Conservation (phyloP, 1,140 invertebrate genomes). For the Philopotamus ludificatus region DNA sequence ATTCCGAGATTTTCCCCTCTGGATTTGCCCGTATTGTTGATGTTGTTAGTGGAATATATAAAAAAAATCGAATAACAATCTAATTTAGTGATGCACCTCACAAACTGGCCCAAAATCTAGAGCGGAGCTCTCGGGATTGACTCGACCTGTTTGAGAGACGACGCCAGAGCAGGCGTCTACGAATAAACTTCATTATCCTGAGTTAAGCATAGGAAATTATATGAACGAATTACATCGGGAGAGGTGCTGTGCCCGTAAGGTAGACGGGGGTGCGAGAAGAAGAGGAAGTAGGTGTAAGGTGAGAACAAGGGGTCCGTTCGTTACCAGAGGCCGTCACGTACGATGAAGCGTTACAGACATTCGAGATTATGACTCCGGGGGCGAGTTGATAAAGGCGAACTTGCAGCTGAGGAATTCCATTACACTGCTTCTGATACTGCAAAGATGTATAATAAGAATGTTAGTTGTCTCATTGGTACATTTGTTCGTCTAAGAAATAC, state of each 20-base stretch:
- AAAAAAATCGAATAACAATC: no score
- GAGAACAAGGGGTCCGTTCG: not conserved
- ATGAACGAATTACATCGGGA: constrained; percentile 50
- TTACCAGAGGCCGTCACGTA: constrained; percentile 31
- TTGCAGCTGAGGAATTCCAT: constrained; percentile 31
- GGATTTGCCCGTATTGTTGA: not conserved
- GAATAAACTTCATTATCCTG: constrained; percentile 55
- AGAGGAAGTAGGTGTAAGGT: constrained; percentile 1
- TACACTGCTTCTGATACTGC: constrained; percentile 23
- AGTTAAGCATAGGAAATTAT: constrained; percentile 55
- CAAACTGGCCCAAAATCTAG: no score
- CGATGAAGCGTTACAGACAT: constrained; percentile 34
- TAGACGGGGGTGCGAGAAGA: not conserved
- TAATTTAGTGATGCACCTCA: no score
- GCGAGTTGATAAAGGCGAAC: constrained; percentile 36
- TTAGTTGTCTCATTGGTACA: constrained; percentile 25
- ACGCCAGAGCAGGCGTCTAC: constrained; percentile 44
- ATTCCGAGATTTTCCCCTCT: not conserved
- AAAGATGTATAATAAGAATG: constrained; percentile 36
- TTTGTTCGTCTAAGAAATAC: not conserved
- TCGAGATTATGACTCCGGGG: constrained; percentile 34
- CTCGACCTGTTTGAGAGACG: not conserved
- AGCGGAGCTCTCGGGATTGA: no score
- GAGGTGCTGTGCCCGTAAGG: not conserved
- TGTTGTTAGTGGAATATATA: no score